A percentile compares a stretch with the other conserved stretches of the same genome.
Conservation (phyloP, 2,797 vertebrate species). For the Onychomys torridus region DNA sequence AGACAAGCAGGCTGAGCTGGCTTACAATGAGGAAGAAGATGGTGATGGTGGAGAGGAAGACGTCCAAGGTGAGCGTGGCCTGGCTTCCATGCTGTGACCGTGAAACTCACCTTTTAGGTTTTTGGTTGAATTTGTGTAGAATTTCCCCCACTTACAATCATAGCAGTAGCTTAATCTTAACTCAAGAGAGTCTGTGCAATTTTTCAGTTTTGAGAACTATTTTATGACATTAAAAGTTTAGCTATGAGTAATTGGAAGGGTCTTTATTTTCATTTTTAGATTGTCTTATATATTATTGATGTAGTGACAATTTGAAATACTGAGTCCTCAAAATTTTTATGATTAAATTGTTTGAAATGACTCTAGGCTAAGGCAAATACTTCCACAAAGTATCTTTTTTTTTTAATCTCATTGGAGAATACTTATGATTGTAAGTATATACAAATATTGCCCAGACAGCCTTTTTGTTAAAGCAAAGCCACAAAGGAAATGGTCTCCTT, state of each 20-base stretch:
- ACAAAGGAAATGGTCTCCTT: conserved; percentile 4
- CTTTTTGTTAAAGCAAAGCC: conserved; percentile 55
- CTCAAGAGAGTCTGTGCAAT: neutral
- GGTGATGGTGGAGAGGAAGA: conserved; percentile 99
- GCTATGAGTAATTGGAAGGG: conserved; percentile 20
- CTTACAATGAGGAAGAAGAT: conserved; percentile 99
- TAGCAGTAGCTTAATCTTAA: conserved; percentile 16
- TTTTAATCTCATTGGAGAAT: conserved; percentile 38
- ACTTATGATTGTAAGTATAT: conserved; percentile 43
- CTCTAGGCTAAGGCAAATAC: conserved; percentile 45
- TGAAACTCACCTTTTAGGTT: conserved; percentile 82
- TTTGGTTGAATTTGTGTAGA: conserved; percentile 89
- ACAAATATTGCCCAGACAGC: conserved; percentile 22
- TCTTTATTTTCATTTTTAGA: conserved; percentile 44
- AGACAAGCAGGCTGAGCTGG: conserved; percentile 99
- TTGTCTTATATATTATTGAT: conserved; percentile 40
- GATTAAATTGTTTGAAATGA: conserved; percentile 66
- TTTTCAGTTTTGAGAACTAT: conserved; percentile 55
- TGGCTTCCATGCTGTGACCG: conserved; percentile 86
- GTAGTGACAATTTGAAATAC: conserved; percentile 62
- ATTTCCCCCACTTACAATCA: neutral
- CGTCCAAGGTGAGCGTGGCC: conserved; percentile 99
- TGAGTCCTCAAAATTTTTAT: conserved; percentile 64
- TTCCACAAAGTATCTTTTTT: conserved; percentile 62
- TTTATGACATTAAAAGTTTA: conserved; percentile 46